Evolutionary conservation across 2,888 invertebrate genomes (phyloP).

Genomic region (Stenodera caucasica): DNA sequence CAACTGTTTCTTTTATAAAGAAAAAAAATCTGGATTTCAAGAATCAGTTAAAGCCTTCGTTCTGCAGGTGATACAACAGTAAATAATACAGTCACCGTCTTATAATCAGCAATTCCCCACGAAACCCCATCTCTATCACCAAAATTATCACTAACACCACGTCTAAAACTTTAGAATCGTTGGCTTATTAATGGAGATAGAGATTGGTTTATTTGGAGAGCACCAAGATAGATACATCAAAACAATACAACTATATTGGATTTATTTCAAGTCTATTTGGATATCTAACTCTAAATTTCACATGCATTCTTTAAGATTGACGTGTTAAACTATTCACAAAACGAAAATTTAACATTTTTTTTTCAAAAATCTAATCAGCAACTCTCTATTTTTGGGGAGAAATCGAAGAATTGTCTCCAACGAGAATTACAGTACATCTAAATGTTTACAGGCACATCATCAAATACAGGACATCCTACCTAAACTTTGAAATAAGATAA

Average conservation of each 20-base stretch:
- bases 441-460: not conserved
- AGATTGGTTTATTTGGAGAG: constrained; percentile 22
- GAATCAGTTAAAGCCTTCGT: constrained; percentile 32
- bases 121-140: not conserved
- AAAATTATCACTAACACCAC: too few species aligned
- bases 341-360: not conserved
- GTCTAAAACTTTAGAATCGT: too few species aligned
- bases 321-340: constrained; percentile 37
- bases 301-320: constrained; percentile 30
- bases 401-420: not conserved
- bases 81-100: constrained; percentile 19
- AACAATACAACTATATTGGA: constrained; percentile 35
- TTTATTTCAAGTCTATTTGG: constrained; percentile 2
- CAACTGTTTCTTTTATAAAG: constrained; percentile 25
- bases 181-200: constrained; percentile 6
- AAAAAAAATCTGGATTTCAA: constrained; percentile 14
- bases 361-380: not conserved
- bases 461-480: constrained; percentile 5
- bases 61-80: constrained; percentile 27
- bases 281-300: constrained; percentile 20
- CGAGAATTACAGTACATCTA: not conserved
- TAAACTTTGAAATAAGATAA: not conserved
- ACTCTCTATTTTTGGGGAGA: not conserved
- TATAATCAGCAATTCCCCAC: constrained; percentile 13
- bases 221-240: constrained; percentile 28